Conservation (phyloP, 2,888 invertebrate genomes). For the Argynnis bischoffii region DNA sequence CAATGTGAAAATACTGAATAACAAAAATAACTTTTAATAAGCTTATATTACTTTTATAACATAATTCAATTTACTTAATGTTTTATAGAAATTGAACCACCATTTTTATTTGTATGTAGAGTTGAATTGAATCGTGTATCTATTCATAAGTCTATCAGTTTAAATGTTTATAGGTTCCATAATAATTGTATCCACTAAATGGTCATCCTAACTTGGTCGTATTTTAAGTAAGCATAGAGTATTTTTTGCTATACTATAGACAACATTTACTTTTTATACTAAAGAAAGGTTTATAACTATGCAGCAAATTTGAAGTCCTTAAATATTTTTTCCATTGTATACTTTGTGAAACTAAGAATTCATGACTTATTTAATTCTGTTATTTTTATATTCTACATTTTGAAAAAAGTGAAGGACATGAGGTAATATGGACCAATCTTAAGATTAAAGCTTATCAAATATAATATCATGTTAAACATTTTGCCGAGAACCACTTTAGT, state of each 20-base stretch:
- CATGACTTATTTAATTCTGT: too few relatives aligned
- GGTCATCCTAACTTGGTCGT: constrained; percentile 47
- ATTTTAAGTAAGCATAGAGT: constrained; percentile 41
- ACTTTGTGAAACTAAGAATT: too few relatives aligned
- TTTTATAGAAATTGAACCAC: constrained; percentile 74
- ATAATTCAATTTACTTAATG: constrained; percentile 61
- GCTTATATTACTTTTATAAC: constrained; percentile 47
- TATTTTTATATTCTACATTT: too few relatives aligned
- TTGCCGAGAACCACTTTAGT: too few relatives aligned
- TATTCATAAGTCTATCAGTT: constrained; percentile 41
- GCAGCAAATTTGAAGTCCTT: too few relatives aligned
- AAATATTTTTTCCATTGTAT: too few relatives aligned
- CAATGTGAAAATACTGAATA: constrained; percentile 51
- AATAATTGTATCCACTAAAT: constrained; percentile 4
- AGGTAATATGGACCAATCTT: too few relatives aligned
- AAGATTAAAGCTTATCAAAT: too few relatives aligned
- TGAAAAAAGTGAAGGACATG: too few relatives aligned
- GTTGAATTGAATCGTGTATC: constrained; percentile 66
- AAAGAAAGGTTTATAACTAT: neutral
- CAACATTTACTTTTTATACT: constrained; percentile 4
- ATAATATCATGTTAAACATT: too few relatives aligned
- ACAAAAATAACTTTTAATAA: constrained; percentile 49
- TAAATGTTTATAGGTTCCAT: constrained; percentile 28
- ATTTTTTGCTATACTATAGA: constrained; percentile 25
- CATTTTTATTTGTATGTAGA: constrained; percentile 79